Conservation (phyloP, 2,113 vertebrate genomes). For the Protobothrops flavoviridis region DNA sequence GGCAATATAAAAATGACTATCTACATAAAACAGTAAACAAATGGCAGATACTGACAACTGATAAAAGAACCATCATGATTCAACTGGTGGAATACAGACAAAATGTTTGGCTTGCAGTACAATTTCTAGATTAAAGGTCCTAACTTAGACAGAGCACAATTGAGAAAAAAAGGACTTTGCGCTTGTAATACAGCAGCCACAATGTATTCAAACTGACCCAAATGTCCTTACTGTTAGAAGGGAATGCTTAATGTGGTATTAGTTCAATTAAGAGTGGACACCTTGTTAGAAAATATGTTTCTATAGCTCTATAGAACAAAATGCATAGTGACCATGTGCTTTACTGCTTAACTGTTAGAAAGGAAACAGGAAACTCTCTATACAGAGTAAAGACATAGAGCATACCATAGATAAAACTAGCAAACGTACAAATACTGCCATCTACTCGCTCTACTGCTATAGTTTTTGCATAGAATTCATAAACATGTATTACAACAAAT, state of each 20-base stretch:
- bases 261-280: background rate
- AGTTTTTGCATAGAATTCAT: no score
- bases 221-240: background rate
- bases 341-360: background rate
- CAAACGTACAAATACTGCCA: background rate
- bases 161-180: background rate
- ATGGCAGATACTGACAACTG: background rate
- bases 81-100: background rate
- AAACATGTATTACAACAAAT: no score
- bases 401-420: background rate
- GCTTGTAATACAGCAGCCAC: background rate
- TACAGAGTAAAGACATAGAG: background rate
- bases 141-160: background rate
- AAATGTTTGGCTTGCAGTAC: background rate
- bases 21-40: background rate
- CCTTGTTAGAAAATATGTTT: no score
- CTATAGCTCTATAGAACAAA: no score
- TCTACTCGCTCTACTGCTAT: background rate
- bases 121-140: background rate
- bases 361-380: background rate
- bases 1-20: background rate
- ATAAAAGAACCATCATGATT: no score
- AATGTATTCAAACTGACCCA: background rate
- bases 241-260: background rate
- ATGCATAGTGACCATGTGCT: background rate